Conservation (phyloP, 2,797 vertebrate genomes). For the Hippopotamyrus pictus region DNA sequence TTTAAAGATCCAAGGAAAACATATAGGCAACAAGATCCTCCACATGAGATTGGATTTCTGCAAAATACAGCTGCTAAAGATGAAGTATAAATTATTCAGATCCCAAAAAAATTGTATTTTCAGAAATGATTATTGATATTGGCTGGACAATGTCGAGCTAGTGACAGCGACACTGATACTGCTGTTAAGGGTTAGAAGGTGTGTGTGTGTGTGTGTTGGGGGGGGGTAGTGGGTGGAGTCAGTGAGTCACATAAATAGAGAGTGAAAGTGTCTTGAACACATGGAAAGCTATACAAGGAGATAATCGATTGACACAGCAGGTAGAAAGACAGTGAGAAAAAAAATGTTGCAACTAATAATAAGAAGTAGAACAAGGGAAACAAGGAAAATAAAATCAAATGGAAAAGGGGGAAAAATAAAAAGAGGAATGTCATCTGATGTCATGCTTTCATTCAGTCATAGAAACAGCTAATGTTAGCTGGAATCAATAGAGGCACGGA, state of each 20-base stretch:
- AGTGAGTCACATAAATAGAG: neutral
- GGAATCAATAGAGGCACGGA: neutral
- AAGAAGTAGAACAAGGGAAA: neutral
- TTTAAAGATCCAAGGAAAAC: conserved; percentile 63
- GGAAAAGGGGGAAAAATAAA: neutral
- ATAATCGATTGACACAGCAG: conserved; percentile 48
- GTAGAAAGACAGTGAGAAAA: neutral
- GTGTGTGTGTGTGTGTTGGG: neutral
- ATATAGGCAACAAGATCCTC: conserved; percentile 67
- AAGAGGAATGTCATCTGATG: neutral
- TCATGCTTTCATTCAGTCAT: neutral
- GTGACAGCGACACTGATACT: conserved; percentile 10
- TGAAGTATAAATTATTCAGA: conserved; percentile 80
- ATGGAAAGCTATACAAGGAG: conserved; percentile 42
- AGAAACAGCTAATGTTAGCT: neutral
- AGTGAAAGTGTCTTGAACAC: conserved; percentile 24
- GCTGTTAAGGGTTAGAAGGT: neutral
- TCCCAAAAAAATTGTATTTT: conserved; percentile 64
- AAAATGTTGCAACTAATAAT: conserved; percentile 20
- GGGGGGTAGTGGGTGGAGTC: neutral
- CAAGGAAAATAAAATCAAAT: neutral
- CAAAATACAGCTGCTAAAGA: conserved; percentile 63
- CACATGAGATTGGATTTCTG: conserved; percentile 68
- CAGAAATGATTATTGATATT: conserved; percentile 82
- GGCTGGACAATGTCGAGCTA: conserved; percentile 48